phyloP scores from a whole-genome alignment of 2,113 vertebrate genomes.

The Chaenocephalus aceratus region DNA sequence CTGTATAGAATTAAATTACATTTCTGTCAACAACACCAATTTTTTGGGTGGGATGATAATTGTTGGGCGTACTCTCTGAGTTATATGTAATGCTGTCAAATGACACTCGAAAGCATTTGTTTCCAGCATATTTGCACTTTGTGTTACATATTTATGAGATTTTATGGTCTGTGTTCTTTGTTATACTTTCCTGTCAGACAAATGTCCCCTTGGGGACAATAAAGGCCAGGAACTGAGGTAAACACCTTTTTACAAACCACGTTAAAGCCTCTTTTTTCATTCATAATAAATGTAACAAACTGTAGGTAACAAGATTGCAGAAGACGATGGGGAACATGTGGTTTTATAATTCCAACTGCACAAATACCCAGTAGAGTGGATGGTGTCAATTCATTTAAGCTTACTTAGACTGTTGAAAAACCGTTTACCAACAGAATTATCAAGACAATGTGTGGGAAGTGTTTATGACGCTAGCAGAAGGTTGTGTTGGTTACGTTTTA shows the following conservation, averaged over 20 bases:
- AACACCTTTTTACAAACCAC: background rate
- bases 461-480: background rate
- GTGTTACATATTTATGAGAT: background rate
- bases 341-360: background rate
- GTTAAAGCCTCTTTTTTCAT: background rate
- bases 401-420: background rate
- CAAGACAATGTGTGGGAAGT: background rate
- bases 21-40: constrained; percentile 1
- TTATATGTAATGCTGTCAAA: background rate
- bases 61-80: no score
- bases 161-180: background rate
- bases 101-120: background rate
- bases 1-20: constrained; percentile 14
- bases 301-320: background rate
- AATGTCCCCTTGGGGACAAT: background rate
- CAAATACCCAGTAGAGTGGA: background rate
- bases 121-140: background rate
- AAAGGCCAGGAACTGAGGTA: background rate
- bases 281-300: constrained; percentile 1
- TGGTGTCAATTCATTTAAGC: background rate
- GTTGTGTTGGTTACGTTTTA: background rate
- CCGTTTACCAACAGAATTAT: background rate
- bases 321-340: background rate
- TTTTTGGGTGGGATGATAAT: background rate
- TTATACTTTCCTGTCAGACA: background rate